These are phyloP conservation scores for Drosophila birchii DNA, from an alignment of 2,888 invertebrate genomes.

Conservation along the genomic window DNA sequence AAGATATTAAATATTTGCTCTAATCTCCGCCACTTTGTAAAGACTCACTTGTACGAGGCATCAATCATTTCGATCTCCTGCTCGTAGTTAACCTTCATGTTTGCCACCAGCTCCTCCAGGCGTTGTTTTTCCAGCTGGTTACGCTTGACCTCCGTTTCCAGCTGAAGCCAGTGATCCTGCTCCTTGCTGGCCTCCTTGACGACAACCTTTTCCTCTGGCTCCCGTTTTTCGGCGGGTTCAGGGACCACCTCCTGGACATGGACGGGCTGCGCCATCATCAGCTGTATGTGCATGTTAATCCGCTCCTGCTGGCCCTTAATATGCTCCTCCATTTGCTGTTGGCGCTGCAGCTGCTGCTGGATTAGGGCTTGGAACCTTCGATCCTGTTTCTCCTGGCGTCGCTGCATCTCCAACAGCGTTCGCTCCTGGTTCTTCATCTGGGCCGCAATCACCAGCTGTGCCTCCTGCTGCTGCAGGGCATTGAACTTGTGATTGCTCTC, in stretches of 20 bases:
- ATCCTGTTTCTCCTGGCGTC: slow-evolving; percentile 83
- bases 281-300: slow-evolving; percentile 83
- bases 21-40: neutral
- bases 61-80: slow-evolving; percentile 84
- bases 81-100: slow-evolving; percentile 83
- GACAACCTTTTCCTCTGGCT: neutral
- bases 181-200: slow-evolving; percentile 4
- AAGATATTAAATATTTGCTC: too few relatives aligned
- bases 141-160: slow-evolving; percentile 81
- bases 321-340: slow-evolving; percentile 82
- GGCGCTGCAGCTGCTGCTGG: slow-evolving; percentile 83
- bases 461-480: slow-evolving; percentile 83
- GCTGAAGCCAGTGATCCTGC: slow-evolving; percentile 61
- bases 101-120: slow-evolving; percentile 83
- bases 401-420: slow-evolving; percentile 83
- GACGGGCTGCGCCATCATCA: slow-evolving; percentile 82
- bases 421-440: slow-evolving; percentile 84
- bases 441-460: slow-evolving; percentile 81
- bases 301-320: slow-evolving; percentile 84
- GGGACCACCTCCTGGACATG: slow-evolving; percentile 6
- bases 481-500: slow-evolving; percentile 79
- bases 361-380: slow-evolving; percentile 81
- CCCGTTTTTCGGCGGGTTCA: neutral
- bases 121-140: slow-evolving; percentile 83
- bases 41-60: slow-evolving; percentile 81